A percentile compares a stretch with the other conserved stretches of the same genome.
phyloP scores from a whole-genome alignment of 2,888 invertebrate genomes.

The Parnassius mnemosyne region DNA sequence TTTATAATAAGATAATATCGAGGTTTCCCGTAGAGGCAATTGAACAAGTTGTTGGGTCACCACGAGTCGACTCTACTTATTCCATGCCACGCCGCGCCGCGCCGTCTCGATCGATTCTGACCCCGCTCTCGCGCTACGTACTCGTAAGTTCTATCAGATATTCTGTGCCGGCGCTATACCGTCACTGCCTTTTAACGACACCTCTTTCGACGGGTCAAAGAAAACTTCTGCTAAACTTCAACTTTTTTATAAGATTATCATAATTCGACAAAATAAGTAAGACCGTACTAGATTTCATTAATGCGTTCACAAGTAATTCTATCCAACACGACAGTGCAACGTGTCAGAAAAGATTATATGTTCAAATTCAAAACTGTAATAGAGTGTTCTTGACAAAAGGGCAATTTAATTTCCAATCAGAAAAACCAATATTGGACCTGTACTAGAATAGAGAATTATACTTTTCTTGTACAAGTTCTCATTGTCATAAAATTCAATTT shows the following conservation, averaged over 20 bases:
- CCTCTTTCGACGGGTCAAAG: conserved; percentile 53
- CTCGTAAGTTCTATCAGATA: conserved; percentile 26
- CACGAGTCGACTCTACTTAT: conserved; percentile 10
- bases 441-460: conserved; percentile 43
- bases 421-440: conserved; percentile 47
- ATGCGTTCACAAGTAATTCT: neutral
- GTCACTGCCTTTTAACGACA: conserved; percentile 54
- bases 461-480: conserved; percentile 52
- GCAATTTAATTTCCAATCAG: conserved; percentile 43
- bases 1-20: conserved; percentile 10
- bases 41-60: conserved; percentile 15
- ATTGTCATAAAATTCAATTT: conserved; percentile 64
- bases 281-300: neutral
- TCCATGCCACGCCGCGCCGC: conserved; percentile 33
- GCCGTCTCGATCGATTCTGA: conserved; percentile 68
- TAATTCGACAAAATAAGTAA: conserved; percentile 9
- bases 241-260: conserved; percentile 21
- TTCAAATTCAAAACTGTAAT: conserved; percentile 30
- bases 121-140: conserved; percentile 49
- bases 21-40: conserved; percentile 19
- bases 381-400: conserved; percentile 17
- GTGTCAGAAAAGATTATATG: conserved; percentile 15
- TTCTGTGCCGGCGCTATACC: conserved; percentile 68
- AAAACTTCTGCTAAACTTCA: conserved; percentile 13
- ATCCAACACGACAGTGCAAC: neutral